Percentiles rank a stretch among this genome's conserved stretches.
These are phyloP conservation scores for Oophaga pumilio DNA, from an alignment of 2,113 vertebrate genomes.

Conservation along the genomic window DNA sequence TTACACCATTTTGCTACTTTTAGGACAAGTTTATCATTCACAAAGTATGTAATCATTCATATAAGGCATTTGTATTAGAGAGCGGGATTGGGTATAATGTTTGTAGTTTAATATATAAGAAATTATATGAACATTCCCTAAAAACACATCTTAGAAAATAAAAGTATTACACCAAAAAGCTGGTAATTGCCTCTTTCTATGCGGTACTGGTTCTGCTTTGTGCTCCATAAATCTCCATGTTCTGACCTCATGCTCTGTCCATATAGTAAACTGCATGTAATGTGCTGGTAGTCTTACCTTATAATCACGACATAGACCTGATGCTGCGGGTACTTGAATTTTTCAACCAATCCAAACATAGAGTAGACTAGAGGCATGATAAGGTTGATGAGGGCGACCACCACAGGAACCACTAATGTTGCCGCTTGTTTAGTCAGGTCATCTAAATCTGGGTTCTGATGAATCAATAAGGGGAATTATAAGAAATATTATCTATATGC, in stretches of 20 bases:
- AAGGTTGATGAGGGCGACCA: conserved; percentile 84
- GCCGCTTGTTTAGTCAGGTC: conserved; percentile 71
- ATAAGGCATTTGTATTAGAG: too few relatives aligned
- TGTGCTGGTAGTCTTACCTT: conserved; percentile 71
- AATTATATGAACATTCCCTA: too few relatives aligned
- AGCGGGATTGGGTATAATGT: too few relatives aligned
- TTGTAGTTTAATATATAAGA: too few relatives aligned
- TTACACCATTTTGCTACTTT: too few relatives aligned
- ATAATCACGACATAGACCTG: conserved; percentile 80
- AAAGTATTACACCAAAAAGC: too few relatives aligned
- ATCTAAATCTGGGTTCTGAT: neutral
- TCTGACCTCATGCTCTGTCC: neutral
- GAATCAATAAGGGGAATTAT: neutral
- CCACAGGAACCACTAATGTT: conserved; percentile 82
- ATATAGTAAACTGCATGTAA: neutral
- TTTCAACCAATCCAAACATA: conserved; percentile 82
- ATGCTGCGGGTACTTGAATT: conserved; percentile 76
- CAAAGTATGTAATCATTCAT: too few relatives aligned
- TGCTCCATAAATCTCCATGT: neutral
- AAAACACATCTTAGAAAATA: neutral
- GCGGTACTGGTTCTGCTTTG: neutral
- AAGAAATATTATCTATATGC: too few relatives aligned
- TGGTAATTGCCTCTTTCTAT: neutral
- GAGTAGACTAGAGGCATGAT: conserved; percentile 83
- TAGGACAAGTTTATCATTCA: too few relatives aligned